phyloP scores from a whole-genome alignment of 2,888 invertebrate species.

The Meghimatium bilineatum region DNA sequence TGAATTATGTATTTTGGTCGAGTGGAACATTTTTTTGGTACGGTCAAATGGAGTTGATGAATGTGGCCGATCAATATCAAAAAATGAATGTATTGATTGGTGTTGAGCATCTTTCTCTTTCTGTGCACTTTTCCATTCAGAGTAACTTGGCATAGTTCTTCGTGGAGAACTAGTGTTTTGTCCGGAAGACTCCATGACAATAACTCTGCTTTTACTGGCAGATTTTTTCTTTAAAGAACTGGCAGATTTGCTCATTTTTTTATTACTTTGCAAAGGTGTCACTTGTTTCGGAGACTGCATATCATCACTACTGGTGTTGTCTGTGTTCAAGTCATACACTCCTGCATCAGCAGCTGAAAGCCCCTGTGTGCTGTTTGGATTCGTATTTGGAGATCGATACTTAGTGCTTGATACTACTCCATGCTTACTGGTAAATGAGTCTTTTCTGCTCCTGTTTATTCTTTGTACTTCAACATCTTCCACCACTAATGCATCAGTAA shows the following conservation, averaged over 20 bases:
- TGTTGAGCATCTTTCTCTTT: not conserved
- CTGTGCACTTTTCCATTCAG: not conserved
- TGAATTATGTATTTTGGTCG: slow-evolving; percentile 5
- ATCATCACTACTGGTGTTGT: not conserved
- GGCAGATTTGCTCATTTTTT: not conserved
- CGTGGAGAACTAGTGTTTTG: not conserved
- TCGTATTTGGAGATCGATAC: not conserved
- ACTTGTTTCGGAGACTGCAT: not conserved
- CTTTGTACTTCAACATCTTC: not conserved
- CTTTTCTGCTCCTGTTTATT: not conserved
- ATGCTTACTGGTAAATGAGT: not conserved
- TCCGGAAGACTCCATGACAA: not conserved
- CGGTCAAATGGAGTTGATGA: slow-evolving; percentile 13
- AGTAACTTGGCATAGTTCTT: not conserved
- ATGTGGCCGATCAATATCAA: not conserved
- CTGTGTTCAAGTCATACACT: not conserved
- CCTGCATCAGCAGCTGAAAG: not conserved
- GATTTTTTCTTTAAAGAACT: not conserved
- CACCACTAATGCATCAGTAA: no score
- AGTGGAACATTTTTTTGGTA: slow-evolving; percentile 2
- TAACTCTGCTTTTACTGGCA: not conserved
- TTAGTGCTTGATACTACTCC: not conserved
- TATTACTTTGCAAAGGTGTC: not conserved
- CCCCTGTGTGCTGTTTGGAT: not conserved
- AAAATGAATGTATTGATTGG: not conserved